Conservation (phyloP, 2,113 vertebrate genomes). For the Hemichromis elongatus region DNA sequence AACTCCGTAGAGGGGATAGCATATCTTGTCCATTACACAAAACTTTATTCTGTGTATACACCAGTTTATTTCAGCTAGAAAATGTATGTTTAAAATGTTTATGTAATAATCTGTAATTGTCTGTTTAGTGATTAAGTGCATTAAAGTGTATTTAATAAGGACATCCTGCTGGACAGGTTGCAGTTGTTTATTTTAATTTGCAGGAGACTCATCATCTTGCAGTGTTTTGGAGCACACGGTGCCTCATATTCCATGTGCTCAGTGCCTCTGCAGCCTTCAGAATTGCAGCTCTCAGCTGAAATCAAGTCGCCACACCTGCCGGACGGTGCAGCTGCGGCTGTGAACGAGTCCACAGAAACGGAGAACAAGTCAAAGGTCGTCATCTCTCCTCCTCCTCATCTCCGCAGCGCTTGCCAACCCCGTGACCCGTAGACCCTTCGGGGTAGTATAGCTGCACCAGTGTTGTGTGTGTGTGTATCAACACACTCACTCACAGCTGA, state of each 20-base stretch:
- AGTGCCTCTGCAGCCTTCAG: background rate
- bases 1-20: background rate
- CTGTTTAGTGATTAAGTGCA: background rate
- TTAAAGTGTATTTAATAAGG: background rate
- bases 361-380: constrained; percentile 54
- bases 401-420: background rate
- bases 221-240: background rate
- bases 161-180: background rate
- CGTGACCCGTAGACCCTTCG: constrained; percentile 16
- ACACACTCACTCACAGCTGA: constrained; percentile 56
- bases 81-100: background rate
- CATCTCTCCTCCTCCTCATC: constrained; percentile 37
- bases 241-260: background rate
- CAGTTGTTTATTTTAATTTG: background rate
- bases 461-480: background rate
- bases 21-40: background rate
- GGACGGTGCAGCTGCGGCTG: constrained; percentile 61
- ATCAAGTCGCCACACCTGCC: constrained; percentile 70
- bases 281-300: constrained; percentile 52
- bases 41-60: background rate
- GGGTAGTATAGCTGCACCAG: constrained; percentile 24
- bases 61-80: background rate
- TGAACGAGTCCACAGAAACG: constrained; percentile 58
- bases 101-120: background rate
- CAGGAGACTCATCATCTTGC: background rate